These are phyloP conservation scores for Masnerella sp. DNA, from an alignment of 2,888 invertebrate genomes.

Conservation along the genomic window DNA sequence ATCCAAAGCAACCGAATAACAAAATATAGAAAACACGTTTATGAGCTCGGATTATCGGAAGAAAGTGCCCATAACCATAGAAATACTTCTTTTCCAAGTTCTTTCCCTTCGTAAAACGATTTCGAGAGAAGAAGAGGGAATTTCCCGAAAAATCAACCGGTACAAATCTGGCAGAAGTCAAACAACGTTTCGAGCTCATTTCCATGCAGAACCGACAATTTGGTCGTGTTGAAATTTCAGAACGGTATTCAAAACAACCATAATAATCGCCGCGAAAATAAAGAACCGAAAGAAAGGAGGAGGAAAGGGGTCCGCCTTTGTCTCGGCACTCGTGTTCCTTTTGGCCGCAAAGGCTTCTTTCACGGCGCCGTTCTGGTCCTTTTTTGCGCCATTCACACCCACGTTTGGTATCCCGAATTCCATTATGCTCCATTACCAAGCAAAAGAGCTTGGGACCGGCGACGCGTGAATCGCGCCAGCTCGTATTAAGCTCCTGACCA, in stretches of 20 bases:
- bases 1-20: neutral
- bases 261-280: conserved; percentile 24
- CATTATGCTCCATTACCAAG: conserved; percentile 69
- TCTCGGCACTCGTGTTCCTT: conserved; percentile 12
- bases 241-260: conserved; percentile 39
- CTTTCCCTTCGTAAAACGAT: too few relatives aligned
- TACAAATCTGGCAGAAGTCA: conserved; percentile 38
- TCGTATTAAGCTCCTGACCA: conserved; percentile 53
- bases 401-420: conserved; percentile 66
- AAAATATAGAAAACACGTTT: too few relatives aligned
- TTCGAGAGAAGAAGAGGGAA: too few relatives aligned
- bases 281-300: conserved; percentile 2
- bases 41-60: too few relatives aligned
- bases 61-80: too few relatives aligned
- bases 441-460: conserved; percentile 54
- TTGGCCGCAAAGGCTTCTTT: conserved; percentile 33
- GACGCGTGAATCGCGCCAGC: conserved; percentile 61
- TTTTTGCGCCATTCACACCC: conserved; percentile 65
- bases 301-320: conserved; percentile 12
- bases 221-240: conserved; percentile 48
- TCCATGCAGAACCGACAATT: conserved; percentile 49
- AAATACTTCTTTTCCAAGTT: too few relatives aligned
- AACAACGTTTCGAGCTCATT: conserved; percentile 49
- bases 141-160: too few relatives aligned
- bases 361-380: conserved; percentile 30